These are phyloP conservation scores for Aphelinus atriplicis DNA, from an alignment of 1,140 invertebrate genomes.

Conservation along the genomic window DNA sequence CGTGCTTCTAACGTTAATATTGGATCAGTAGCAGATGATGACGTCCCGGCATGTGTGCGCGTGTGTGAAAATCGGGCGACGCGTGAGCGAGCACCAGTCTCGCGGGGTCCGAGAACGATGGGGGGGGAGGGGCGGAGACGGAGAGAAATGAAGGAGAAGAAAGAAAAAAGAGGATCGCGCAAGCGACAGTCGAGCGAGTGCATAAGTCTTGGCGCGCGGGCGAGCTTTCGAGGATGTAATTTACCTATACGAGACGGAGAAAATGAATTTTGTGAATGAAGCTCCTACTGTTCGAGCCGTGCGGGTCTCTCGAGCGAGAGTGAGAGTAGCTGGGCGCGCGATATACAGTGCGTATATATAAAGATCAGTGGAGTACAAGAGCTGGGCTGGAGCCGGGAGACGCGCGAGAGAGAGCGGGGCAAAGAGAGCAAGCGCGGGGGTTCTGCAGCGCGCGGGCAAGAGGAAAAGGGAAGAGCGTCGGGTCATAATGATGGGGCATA, in stretches of 20 bases:
- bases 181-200: slow-evolving; percentile 17
- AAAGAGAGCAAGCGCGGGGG: slow-evolving; percentile 41
- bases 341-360: not conserved
- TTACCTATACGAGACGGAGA: not conserved
- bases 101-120: too few species aligned
- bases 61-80: too few species aligned
- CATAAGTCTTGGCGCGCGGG: slow-evolving; percentile 9
- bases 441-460: slow-evolving; percentile 23
- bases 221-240: not conserved
- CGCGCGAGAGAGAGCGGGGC: slow-evolving; percentile 26
- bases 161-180: not conserved
- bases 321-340: not conserved
- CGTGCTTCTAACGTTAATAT: slow-evolving; percentile 5
- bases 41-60: not conserved
- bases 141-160: slow-evolving; percentile 36
- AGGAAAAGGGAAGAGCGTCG: slow-evolving; percentile 58
- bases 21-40: slow-evolving; percentile 24
- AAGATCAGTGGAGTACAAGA: not conserved
- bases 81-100: too few species aligned
- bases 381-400: not conserved
- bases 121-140: too few species aligned
- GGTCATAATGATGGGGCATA: slow-evolving; percentile 65
- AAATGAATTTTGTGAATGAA: slow-evolving; percentile 32
- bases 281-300: slow-evolving; percentile 8
- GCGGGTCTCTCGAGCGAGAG: not conserved